Conservation (phyloP, 2,888 invertebrate genomes). For the Homarus gammarus region DNA sequence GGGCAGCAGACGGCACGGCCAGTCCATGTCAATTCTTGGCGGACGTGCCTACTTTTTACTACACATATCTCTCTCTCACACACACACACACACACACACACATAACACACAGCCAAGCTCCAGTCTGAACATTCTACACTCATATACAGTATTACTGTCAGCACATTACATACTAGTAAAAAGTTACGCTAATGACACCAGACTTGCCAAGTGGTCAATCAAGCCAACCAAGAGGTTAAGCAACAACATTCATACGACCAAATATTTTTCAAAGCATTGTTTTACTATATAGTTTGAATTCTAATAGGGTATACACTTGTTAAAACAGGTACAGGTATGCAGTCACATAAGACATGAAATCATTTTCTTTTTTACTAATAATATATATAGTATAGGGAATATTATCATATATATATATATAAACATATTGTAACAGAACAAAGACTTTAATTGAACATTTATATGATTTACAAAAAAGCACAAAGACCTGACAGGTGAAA, state of each 20-base stretch:
- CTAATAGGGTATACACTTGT: neutral
- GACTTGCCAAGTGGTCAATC: slow-evolving; percentile 34
- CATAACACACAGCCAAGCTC: slow-evolving; percentile 42
- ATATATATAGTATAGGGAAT: neutral
- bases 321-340: too few species aligned
- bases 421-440: too few species aligned
- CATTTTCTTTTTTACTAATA: neutral
- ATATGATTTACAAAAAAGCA: neutral
- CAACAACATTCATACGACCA: slow-evolving; percentile 38
- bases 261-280: slow-evolving; percentile 10
- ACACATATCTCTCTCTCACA: slow-evolving; percentile 28
- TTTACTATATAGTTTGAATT: neutral
- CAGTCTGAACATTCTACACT: slow-evolving; percentile 17
- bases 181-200: slow-evolving; percentile 26
- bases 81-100: slow-evolving; percentile 9
- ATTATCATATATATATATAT: neutral
- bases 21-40: slow-evolving; percentile 15
- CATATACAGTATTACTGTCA: slow-evolving; percentile 23
- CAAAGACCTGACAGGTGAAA: neutral
- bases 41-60: neutral
- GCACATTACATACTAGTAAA: slow-evolving; percentile 32
- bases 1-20: slow-evolving; percentile 17
- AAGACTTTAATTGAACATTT: too few species aligned
- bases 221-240: slow-evolving; percentile 44
- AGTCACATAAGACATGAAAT: neutral